phyloP scores from a whole-genome alignment of 1,140 invertebrate genomes.

The Aphis craccivora region DNA sequence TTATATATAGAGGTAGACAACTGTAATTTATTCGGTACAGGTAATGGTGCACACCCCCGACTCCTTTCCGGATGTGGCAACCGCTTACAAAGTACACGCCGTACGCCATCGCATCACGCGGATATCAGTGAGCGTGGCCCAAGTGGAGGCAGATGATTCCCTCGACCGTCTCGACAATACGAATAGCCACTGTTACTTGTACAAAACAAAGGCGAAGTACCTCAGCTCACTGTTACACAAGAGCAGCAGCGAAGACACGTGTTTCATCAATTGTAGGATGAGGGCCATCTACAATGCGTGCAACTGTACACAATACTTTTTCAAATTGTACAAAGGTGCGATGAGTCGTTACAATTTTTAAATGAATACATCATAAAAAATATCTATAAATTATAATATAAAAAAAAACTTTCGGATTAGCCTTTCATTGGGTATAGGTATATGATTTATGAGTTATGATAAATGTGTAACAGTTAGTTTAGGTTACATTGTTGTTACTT shows the following conservation, averaged over 20 bases:
- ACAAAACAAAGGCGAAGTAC: neutral
- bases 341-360: neutral
- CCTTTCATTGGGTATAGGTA: no score
- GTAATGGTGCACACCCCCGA: slow-evolving; percentile 58
- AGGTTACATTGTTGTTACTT: no score
- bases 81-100: slow-evolving; percentile 36
- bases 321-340: slow-evolving; percentile 29
- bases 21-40: neutral
- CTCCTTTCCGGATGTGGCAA: slow-evolving; percentile 58
- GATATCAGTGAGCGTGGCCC: slow-evolving; percentile 47
- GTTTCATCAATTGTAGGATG: slow-evolving; percentile 52
- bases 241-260: slow-evolving; percentile 55
- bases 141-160: slow-evolving; percentile 48
- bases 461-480: no score
- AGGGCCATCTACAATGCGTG: slow-evolving; percentile 41
- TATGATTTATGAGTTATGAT: no score
- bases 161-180: slow-evolving; percentile 11
- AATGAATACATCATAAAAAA: neutral
- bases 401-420: no score
- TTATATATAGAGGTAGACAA: neutral
- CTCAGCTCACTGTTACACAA: neutral
- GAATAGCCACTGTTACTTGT: slow-evolving; percentile 41
- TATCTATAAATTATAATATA: no score
- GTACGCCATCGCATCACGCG: slow-evolving; percentile 7
- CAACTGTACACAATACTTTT: slow-evolving; percentile 59